Percentiles rank a stretch among this genome's conserved stretches.
phyloP scores from a whole-genome alignment of 2,113 vertebrate species.

The Galemys pyrenaicus region DNA sequence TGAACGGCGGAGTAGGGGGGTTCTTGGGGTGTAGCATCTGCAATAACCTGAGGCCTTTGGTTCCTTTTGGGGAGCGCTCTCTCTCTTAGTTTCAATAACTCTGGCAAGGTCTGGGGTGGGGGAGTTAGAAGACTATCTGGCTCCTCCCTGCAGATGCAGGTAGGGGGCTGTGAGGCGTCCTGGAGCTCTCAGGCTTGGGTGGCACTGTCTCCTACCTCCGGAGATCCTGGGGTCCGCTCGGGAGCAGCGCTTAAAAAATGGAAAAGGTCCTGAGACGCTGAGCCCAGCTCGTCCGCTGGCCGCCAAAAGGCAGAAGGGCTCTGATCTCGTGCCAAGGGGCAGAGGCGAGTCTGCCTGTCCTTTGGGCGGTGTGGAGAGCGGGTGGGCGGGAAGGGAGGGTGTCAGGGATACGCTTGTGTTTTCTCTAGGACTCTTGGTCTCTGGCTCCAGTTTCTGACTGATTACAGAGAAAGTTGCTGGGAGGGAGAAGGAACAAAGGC shows the following conservation, averaged over 20 bases:
- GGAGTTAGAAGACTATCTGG: background rate
- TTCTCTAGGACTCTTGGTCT: slow-evolving; percentile 53
- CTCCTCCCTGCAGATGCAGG: background rate
- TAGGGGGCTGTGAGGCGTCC: background rate
- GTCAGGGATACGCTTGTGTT: slow-evolving; percentile 14
- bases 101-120: background rate
- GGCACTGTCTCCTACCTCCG: background rate
- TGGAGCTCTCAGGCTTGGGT: background rate
- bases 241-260: background rate
- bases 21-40: background rate
- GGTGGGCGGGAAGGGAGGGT: background rate
- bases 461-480: slow-evolving; percentile 52
- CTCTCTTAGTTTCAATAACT: background rate
- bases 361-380: background rate
- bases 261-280: background rate
- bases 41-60: background rate
- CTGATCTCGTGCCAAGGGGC: background rate
- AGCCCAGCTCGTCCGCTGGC: background rate
- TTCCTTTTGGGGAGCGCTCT: background rate
- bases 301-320: background rate
- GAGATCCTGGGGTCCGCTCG: background rate
- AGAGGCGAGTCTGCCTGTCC: background rate
- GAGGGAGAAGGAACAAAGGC: slow-evolving; percentile 76
- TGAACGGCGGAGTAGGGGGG: too few species aligned
- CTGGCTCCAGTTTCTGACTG: slow-evolving; percentile 42